Percentiles rank a stretch among this genome's conserved stretches.
phyloP scores from a whole-genome alignment of 1,140 invertebrate genomes.

The Triops cancriformis region DNA sequence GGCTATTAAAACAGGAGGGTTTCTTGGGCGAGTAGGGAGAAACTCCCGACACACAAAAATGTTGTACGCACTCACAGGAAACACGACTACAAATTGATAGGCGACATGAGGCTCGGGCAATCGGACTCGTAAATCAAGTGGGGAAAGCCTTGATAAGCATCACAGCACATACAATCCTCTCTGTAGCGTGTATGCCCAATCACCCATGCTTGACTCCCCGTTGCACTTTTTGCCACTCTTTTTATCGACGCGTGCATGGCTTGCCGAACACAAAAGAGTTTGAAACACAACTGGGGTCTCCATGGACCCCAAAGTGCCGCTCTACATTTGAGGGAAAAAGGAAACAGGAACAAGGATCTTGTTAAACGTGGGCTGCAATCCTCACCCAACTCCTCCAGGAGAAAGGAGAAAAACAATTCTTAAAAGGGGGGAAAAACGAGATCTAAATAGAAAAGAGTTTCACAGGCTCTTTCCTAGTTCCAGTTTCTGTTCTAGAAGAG shows the following conservation, averaged over 20 bases:
- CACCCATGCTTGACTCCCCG: neutral
- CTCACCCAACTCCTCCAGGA: neutral
- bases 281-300: neutral
- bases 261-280: constrained; percentile 9
- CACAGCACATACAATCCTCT: neutral
- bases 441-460: too few relatives aligned
- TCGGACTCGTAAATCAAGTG: neutral
- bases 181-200: neutral
- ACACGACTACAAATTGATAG: constrained; percentile 14
- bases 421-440: too few relatives aligned
- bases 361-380: neutral
- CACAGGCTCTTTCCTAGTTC: too few relatives aligned
- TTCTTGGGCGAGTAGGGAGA: neutral
- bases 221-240: neutral
- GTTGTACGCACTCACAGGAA: neutral
- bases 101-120: constrained; percentile 5
- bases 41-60: neutral
- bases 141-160: neutral
- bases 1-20: neutral
- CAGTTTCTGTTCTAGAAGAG: too few relatives aligned
- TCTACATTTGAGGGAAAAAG: neutral
- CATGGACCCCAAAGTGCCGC: neutral
- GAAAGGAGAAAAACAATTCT: too few relatives aligned
- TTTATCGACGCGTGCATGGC: neutral
- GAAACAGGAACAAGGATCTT: neutral